Evolutionary conservation across 2,113 vertebrate species (phyloP).

Genomic region (Alethe diademata): DNA sequence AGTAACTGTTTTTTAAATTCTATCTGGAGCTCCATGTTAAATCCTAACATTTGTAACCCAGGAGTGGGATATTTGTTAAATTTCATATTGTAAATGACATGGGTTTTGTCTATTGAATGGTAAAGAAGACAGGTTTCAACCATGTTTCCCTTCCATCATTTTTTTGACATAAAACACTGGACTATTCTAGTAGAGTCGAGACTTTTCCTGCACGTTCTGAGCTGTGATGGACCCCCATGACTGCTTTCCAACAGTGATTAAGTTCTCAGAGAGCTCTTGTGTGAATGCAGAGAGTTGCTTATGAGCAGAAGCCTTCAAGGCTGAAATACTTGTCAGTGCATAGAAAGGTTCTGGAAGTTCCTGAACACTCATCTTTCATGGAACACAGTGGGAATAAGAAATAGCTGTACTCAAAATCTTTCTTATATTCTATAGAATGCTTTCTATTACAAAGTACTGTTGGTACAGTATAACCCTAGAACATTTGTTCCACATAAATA

Average conservation of each 20-base stretch:
- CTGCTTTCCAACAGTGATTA: not conserved
- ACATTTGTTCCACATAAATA: not conserved
- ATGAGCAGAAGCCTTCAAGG: not conserved
- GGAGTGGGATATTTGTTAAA: not conserved
- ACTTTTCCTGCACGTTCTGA: not conserved
- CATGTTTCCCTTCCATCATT: not conserved
- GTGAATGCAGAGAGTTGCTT: not conserved
- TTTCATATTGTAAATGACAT: not conserved
- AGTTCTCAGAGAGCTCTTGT: not conserved
- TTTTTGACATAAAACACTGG: not conserved
- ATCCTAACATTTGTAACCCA: not conserved
- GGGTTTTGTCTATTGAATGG: not conserved
- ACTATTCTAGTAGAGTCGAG: not conserved
- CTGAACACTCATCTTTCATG: not conserved
- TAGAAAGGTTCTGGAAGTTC: not conserved
- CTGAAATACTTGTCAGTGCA: not conserved
- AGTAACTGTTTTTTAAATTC: not conserved
- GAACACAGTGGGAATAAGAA: not conserved
- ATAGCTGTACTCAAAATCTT: not conserved
- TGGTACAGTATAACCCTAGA: not conserved
- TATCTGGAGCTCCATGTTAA: not conserved
- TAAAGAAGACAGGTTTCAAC: not conserved
- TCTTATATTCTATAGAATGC: not conserved
- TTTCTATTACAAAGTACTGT: not conserved
- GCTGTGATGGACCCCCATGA: not conserved